A percentile compares a stretch with the other conserved stretches of the same genome.
phyloP scores from a whole-genome alignment of 2,888 invertebrate genomes.

The Brachyptera risi region DNA sequence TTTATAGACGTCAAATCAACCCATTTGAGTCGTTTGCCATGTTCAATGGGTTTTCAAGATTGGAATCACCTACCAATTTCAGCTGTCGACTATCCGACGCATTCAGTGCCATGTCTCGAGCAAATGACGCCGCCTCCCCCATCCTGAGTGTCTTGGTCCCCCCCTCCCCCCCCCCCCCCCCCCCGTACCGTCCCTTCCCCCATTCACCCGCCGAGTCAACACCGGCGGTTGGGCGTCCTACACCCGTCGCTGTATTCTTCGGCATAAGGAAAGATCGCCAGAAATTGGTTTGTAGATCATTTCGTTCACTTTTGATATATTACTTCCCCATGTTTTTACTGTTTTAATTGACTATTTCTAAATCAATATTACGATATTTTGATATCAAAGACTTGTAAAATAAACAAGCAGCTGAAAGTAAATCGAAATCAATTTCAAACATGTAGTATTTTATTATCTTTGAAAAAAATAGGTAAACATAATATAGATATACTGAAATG shows the following conservation, averaged over 20 bases:
- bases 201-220: background rate
- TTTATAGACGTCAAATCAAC: slow-evolving; percentile 34
- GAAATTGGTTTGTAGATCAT: background rate
- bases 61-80: slow-evolving; percentile 35
- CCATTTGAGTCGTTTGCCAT: slow-evolving; percentile 32
- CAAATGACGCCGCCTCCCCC: slow-evolving; percentile 27
- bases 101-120: slow-evolving; percentile 25
- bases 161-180: background rate
- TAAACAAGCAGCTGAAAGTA: slow-evolving; percentile 8
- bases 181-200: background rate
- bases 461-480: background rate
- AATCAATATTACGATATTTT: slow-evolving; percentile 15
- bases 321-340: background rate
- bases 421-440: slow-evolving; percentile 15
- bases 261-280: background rate
- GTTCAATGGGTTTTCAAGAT: slow-evolving; percentile 31
- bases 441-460: background rate
- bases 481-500: background rate
- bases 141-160: slow-evolving; percentile 4
- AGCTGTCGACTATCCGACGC: slow-evolving; percentile 22
- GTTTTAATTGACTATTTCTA: slow-evolving; percentile 15
- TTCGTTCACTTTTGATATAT: background rate
- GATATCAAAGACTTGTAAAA: background rate
- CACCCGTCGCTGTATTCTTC: no score
- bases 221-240: no score